phyloP scores from a whole-genome alignment of 2,888 invertebrate genomes.

The Pseudococcus jackbeardsleyi region DNA sequence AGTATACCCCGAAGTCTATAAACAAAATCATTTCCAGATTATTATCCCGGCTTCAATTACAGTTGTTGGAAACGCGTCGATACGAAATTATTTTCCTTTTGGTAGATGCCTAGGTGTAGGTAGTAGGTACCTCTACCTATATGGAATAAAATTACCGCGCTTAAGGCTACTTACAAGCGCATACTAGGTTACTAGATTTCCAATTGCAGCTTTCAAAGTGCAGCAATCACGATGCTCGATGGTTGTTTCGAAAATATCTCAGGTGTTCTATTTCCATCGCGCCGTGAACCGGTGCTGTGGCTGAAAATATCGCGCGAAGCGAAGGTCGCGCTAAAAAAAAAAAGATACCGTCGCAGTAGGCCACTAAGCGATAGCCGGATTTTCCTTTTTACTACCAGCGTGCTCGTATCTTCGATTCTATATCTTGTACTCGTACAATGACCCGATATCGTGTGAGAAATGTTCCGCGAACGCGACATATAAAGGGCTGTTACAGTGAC shows the following conservation, averaged over 20 bases:
- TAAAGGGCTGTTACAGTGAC: too few relatives aligned
- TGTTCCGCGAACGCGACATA: too few relatives aligned
- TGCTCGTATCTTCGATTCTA: background rate
- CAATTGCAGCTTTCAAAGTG: conserved; percentile 41
- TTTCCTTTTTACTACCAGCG: background rate
- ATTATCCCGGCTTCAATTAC: background rate
- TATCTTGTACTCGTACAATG: background rate
- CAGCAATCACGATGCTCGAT: conserved; percentile 5
- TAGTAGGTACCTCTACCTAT: background rate
- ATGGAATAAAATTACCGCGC: background rate
- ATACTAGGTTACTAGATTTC: conserved; percentile 41
- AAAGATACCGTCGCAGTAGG: background rate
- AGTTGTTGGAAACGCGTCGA: background rate
- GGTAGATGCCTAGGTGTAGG: background rate
- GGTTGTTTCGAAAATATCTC: conserved; percentile 7
- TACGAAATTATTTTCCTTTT: conserved; percentile 10
- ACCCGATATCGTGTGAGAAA: too few relatives aligned
- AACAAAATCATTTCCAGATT: conserved; percentile 6
- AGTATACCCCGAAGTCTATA: conserved; percentile 18
- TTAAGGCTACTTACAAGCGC: background rate
- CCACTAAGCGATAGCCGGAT: background rate
- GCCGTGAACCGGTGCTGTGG: background rate
- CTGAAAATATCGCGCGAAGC: background rate
- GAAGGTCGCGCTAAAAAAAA: background rate
- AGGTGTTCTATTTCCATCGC: background rate